Conservation (phyloP, 2,888 invertebrate genomes). For the Diarsia rubi region DNA sequence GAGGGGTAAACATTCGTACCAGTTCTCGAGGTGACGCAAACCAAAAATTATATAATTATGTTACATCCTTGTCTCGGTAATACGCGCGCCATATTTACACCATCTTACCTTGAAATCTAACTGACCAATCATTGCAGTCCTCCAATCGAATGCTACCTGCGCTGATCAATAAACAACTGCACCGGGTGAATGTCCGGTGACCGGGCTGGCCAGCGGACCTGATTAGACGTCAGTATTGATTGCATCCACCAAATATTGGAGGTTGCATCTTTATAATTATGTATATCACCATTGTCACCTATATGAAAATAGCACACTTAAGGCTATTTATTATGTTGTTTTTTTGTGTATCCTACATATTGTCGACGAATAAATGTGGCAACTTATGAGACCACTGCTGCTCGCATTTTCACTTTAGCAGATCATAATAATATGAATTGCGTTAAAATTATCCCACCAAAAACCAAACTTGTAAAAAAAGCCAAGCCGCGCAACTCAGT, state of each 20-base stretch:
- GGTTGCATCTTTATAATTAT: too few relatives aligned
- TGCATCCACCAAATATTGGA: background rate
- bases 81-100: background rate
- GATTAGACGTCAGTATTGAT: background rate
- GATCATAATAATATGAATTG: too few relatives aligned
- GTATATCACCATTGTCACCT: too few relatives aligned
- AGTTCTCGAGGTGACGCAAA: background rate
- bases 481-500: too few relatives aligned
- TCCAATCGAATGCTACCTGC: background rate
- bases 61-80: background rate
- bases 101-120: background rate
- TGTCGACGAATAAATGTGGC: too few relatives aligned
- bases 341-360: too few relatives aligned
- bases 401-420: too few relatives aligned
- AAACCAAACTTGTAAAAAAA: too few relatives aligned
- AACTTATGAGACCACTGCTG: too few relatives aligned
- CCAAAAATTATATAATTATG: background rate
- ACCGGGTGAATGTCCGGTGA: slow-evolving; percentile 1
- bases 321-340: too few relatives aligned
- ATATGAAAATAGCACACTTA: too few relatives aligned
- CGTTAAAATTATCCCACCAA: too few relatives aligned
- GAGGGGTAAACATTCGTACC: background rate
- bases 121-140: background rate
- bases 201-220: background rate
- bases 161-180: background rate